phyloP scores from a whole-genome alignment of 2,113 vertebrate genomes.

The Nesoenas mayeri region DNA sequence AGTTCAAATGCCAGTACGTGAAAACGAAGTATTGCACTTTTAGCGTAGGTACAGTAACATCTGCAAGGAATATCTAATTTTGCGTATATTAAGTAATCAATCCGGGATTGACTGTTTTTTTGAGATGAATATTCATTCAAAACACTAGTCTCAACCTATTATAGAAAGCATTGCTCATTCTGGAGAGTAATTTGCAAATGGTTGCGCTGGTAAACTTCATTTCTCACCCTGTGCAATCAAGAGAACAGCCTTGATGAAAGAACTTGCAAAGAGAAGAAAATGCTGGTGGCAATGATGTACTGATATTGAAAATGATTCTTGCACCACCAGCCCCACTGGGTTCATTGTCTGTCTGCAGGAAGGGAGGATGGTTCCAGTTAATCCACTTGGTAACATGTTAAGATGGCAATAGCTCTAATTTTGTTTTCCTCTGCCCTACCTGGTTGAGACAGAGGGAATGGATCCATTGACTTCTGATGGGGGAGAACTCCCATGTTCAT shows the following conservation, averaged over 20 bases:
- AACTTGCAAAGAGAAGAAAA: neutral
- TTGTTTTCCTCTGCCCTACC: neutral
- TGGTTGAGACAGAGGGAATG: neutral
- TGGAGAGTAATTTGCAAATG: neutral
- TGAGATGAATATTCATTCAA: neutral
- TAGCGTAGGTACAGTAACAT: neutral
- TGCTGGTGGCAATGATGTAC: neutral
- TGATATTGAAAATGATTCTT: neutral
- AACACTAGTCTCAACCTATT: neutral
- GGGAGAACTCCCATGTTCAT: neutral
- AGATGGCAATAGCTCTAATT: neutral
- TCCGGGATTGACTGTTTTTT: neutral
- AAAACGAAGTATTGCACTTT: neutral
- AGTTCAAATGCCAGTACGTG: neutral
- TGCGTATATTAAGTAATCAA: neutral
- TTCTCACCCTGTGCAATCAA: neutral
- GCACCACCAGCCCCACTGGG: neutral
- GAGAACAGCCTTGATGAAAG: neutral
- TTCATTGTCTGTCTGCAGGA: neutral
- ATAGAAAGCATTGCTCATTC: neutral
- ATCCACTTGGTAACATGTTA: neutral
- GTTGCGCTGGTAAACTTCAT: neutral
- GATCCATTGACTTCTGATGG: neutral
- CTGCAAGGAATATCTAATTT: neutral
- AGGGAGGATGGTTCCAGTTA: neutral